A percentile compares a stretch with the other conserved stretches of the same genome.
phyloP scores from a whole-genome alignment of 2,888 invertebrate species.

The Tuta absoluta region DNA sequence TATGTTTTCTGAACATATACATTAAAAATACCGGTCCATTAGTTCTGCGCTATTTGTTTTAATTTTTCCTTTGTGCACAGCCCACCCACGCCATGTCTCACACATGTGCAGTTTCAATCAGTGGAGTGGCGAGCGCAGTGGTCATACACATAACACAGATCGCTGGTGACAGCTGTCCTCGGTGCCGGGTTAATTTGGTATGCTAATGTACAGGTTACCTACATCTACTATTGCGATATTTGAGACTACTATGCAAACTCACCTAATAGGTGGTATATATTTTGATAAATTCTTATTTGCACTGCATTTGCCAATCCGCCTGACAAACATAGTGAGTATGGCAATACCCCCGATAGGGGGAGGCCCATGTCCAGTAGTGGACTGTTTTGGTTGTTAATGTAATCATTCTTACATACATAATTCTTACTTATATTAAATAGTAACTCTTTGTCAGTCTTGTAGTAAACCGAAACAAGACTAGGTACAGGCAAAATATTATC shows the following conservation, averaged over 20 bases:
- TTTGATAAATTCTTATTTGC: not conserved
- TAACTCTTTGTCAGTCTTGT: too few relatives aligned
- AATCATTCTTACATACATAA: too few relatives aligned
- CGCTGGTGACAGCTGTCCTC: conserved; percentile 45
- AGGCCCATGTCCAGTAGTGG: too few relatives aligned
- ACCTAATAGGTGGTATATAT: not conserved
- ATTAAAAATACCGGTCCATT: not conserved
- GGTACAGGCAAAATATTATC: too few relatives aligned
- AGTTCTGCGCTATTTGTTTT: not conserved
- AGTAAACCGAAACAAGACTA: too few relatives aligned
- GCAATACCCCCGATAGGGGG: too few relatives aligned
- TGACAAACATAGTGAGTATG: too few relatives aligned
- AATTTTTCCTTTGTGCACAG: not conserved
- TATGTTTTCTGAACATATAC: too few relatives aligned
- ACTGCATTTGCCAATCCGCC: too few relatives aligned
- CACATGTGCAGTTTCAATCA: conserved; percentile 45
- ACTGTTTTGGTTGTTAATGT: too few relatives aligned
- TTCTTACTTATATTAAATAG: too few relatives aligned
- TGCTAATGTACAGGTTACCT: conserved; percentile 51
- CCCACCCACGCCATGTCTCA: conserved; percentile 31
- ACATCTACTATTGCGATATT: conserved; percentile 40
- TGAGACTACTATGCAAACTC: conserved; percentile 20
- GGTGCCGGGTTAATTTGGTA: conserved; percentile 56
- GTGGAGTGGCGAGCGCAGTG: conserved; percentile 49
- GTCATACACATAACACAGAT: conserved; percentile 36